Percentiles rank a stretch among this genome's conserved stretches.
Conservation (phyloP, 23 tunicate species). For the Styela clava region DNA sequence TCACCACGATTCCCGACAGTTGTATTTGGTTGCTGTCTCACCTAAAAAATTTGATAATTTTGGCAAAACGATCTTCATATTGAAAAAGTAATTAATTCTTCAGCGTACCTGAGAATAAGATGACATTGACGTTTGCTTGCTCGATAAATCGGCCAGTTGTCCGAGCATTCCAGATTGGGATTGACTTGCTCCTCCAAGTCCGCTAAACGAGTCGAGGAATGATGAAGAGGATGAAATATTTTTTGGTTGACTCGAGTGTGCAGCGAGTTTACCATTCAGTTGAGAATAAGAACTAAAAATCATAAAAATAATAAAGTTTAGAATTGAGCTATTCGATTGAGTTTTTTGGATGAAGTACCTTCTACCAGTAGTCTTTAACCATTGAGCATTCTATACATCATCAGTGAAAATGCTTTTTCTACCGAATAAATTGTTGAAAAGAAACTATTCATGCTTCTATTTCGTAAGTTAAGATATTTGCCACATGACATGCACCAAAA, state of each 20-base stretch:
- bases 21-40: background rate
- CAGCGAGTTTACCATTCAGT: slow-evolving; percentile 35
- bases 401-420: too few relatives aligned
- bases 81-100: too few relatives aligned
- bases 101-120: slow-evolving; percentile 20
- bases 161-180: slow-evolving; percentile 40
- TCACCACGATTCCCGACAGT: slow-evolving; percentile 1
- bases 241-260: slow-evolving; percentile 20
- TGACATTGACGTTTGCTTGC: slow-evolving; percentile 3
- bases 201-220: slow-evolving; percentile 73
- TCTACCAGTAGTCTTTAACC: too few relatives aligned
- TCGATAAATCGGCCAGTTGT: slow-evolving; percentile 53
- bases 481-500: too few relatives aligned
- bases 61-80: too few relatives aligned
- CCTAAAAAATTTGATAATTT: too few relatives aligned
- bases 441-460: too few relatives aligned
- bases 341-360: too few relatives aligned
- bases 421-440: too few relatives aligned
- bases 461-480: too few relatives aligned
- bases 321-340: too few relatives aligned
- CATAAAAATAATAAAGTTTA: background rate
- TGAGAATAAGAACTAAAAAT: slow-evolving; percentile 42
- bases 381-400: too few relatives aligned
- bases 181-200: slow-evolving; percentile 37
- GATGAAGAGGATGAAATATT: slow-evolving; percentile 18